These are phyloP conservation scores for Micrastur ruficollis DNA, from an alignment of 2,797 vertebrate species.

Conservation along the genomic window DNA sequence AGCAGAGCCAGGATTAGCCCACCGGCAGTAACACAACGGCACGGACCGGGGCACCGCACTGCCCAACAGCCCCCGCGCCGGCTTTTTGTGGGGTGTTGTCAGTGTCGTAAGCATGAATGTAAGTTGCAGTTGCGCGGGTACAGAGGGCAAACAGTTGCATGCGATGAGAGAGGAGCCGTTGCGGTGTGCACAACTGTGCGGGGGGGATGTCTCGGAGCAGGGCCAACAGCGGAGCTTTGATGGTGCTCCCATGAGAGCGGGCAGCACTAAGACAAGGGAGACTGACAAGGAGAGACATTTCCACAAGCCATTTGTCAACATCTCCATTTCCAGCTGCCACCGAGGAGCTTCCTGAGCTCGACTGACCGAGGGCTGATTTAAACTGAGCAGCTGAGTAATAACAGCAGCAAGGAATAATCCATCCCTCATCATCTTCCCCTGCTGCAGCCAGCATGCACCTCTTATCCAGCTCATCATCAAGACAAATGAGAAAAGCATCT, in stretches of 20 bases:
- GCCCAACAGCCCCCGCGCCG: accelerated
- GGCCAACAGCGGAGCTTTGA: not conserved
- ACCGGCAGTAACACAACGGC: not conserved
- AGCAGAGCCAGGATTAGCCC: not conserved
- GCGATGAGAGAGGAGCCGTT: accelerated
- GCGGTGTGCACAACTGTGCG: accelerated
- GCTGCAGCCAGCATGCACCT: not conserved
- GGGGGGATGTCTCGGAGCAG: accelerated
- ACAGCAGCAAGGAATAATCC: not conserved
- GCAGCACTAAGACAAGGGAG: too few species aligned
- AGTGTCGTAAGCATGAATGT: accelerated
- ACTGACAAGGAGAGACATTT: not conserved
- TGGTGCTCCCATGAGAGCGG: not conserved
- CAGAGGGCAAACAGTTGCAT: accelerated
- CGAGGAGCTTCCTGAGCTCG: accelerated
- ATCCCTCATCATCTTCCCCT: not conserved
- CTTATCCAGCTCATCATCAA: not conserved
- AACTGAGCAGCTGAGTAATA: not conserved
- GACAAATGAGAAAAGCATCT: not conserved
- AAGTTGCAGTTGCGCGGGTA: not conserved
- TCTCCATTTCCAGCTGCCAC: not conserved
- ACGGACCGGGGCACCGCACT: accelerated
- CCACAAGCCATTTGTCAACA: not conserved
- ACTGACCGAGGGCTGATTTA: not conserved
- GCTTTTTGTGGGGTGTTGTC: not conserved